Evolutionary conservation across 2,113 vertebrate species (phyloP).

Genomic region (Scatophagus argus): DNA sequence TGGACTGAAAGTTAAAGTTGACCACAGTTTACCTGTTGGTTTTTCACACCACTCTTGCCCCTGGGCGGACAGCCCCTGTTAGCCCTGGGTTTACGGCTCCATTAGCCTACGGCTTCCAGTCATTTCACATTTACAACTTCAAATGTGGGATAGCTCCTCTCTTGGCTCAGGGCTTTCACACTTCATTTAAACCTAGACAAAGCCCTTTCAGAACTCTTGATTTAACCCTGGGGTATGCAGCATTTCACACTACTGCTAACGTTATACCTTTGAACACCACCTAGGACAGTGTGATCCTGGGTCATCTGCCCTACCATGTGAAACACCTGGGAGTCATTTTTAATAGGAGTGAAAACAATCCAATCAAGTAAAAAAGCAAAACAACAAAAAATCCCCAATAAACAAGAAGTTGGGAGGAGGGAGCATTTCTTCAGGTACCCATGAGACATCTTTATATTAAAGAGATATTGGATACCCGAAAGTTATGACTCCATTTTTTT

Average conservation of each 20-base stretch:
- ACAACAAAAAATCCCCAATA: too few relatives aligned
- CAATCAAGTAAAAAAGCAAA: too few relatives aligned
- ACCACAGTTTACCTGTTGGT: slow-evolving; percentile 46
- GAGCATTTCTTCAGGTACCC: not conserved
- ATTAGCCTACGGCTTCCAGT: slow-evolving; percentile 53
- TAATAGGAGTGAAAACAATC: not conserved
- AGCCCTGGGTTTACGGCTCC: slow-evolving; percentile 55
- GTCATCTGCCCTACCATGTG: not conserved
- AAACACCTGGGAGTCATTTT: not conserved
- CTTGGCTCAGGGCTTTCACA: slow-evolving; percentile 48
- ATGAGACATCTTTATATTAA: not conserved
- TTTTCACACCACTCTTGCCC: slow-evolving; percentile 30
- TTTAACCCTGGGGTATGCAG: slow-evolving; percentile 29
- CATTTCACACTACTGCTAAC: slow-evolving; percentile 37
- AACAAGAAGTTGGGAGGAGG: not conserved
- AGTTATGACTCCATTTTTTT: not conserved
- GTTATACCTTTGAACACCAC: slow-evolving; percentile 28
- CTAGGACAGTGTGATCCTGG: slow-evolving; percentile 11
- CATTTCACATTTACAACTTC: slow-evolving; percentile 60
- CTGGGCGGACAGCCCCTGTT: slow-evolving; percentile 29
- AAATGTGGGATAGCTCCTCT: slow-evolving; percentile 38
- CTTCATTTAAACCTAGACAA: slow-evolving; percentile 46
- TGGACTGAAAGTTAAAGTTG: slow-evolving; percentile 18
- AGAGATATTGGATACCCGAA: not conserved
- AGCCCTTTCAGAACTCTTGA: slow-evolving; percentile 6